A percentile compares a stretch with the other conserved stretches of the same genome.
Evolutionary conservation across 1,140 invertebrate species (phyloP).

Genomic region (Euwallacea similis): DNA sequence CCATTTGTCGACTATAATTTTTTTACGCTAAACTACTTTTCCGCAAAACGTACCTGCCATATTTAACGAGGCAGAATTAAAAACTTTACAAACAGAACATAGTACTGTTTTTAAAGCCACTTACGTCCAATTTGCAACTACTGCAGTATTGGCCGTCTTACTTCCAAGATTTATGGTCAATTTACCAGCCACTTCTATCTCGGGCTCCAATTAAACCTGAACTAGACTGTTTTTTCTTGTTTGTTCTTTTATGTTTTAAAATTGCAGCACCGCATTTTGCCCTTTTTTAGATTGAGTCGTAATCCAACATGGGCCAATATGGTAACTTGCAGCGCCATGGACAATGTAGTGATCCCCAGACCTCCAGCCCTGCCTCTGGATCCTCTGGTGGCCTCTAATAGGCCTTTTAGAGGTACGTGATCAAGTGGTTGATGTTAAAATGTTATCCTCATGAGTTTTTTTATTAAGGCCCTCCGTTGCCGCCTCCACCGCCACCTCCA

Average conservation of each 20-base stretch:
- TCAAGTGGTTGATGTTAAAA: too few relatives aligned
- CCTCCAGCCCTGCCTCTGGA: conserved; percentile 35
- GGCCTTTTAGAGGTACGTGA: too few relatives aligned
- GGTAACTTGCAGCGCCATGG: conserved; percentile 42
- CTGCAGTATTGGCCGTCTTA: too few relatives aligned
- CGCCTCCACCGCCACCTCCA: conserved; percentile 21
- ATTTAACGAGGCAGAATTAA: background rate
- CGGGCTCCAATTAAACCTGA: background rate
- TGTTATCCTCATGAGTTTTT: too few relatives aligned
- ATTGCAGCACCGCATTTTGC: background rate
- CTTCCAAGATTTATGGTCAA: too few relatives aligned
- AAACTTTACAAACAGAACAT: too few relatives aligned
- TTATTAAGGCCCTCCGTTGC: conserved; percentile 13
- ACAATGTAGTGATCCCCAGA: conserved; percentile 34
- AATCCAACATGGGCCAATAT: conserved; percentile 17
- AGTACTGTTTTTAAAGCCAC: background rate
- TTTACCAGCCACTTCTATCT: too few relatives aligned
- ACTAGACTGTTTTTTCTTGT: background rate
- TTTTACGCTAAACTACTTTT: too few relatives aligned
- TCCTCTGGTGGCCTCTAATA: conserved; percentile 2
- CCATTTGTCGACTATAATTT: too few relatives aligned
- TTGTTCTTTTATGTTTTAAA: background rate
- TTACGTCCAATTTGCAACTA: background rate
- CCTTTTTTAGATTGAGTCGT: background rate
- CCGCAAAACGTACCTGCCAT: background rate